These are phyloP conservation scores for Platalea minor DNA, from an alignment of 2,797 vertebrate species.

Conservation along the genomic window DNA sequence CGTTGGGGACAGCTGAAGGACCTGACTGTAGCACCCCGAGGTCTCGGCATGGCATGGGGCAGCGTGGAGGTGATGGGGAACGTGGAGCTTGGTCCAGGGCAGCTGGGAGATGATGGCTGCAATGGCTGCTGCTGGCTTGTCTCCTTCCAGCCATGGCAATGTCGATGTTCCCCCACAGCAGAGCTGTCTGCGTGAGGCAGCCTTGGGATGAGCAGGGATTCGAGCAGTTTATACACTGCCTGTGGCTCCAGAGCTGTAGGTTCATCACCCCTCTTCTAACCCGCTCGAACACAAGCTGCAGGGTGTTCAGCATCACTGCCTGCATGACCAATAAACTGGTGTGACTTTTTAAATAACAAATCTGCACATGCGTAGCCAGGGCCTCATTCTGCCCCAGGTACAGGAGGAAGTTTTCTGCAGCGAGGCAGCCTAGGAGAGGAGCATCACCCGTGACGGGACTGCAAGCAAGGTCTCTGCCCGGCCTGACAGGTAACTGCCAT, in stretches of 20 bases:
- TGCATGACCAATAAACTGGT: neutral
- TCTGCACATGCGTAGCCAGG: neutral
- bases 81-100: accelerated
- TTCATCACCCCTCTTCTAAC: neutral
- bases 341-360: neutral
- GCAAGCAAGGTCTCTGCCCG: neutral
- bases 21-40: accelerated
- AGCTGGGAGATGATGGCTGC: neutral
- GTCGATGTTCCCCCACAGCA: accelerated
- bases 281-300: neutral
- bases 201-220: neutral
- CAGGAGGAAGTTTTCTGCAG: neutral
- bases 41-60: accelerated
- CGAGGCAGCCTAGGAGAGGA: neutral
- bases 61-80: accelerated
- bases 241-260: neutral
- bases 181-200: neutral
- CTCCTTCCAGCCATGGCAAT: neutral
- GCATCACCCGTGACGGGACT: neutral
- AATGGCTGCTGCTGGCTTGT: neutral
- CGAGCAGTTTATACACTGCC: neutral
- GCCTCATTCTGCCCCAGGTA: neutral
- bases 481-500: neutral
- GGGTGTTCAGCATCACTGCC: neutral
- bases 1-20: neutral